Base-by-base conservation (phyloP, 2,113 vertebrate species). In the Gavia stellata region DNA sequence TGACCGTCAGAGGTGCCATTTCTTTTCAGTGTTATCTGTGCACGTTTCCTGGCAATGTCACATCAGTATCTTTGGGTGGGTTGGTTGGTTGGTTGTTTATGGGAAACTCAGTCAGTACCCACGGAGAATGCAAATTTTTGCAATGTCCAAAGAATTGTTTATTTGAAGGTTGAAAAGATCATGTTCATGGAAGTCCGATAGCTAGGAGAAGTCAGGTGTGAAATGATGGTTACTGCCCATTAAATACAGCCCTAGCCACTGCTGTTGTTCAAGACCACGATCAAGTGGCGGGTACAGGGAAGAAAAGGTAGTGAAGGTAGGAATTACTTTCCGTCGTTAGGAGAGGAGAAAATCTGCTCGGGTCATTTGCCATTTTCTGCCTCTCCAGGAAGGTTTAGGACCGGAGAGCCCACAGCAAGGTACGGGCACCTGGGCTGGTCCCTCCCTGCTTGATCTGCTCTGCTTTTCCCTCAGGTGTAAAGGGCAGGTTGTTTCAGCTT, bases 1-100 rank as follows among this genome's bases (percentile, higher is more conserved):
- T 2, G 2, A 2, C 42, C 6, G 0, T 34, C 7, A 2, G 45
- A 84, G 44, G 9, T 53, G 50, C 16, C 28, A 8, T 66, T 79
- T 63, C 47, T 36, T 45, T 52, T 42, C 50, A 10, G 42, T 23
- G 15, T 71, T 79, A 33, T 3, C 73, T 75, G 33, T 44, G 33
- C 29, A 8, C 3, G 0, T 52, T 75, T 53, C 68, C 73, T 53
- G 62, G 40, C 40, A 26, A 19, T 20, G 62, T 52, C 67, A 38
- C 8, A 0, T 49, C 17, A 38, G 12, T 50, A 3, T 71, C 26
- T 67, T 49, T 7, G 40, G 11, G 26, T 45, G 28, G 28, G 8
- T 62, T 42, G 59, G 7, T 65, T 24, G 45, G 5, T 45, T 55
- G 11, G 5, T 65, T 73, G 36, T 16, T 93, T 40, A 10, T 31